Percentiles rank a stretch among this genome's conserved stretches.
Evolutionary conservation across 2,113 vertebrate species (phyloP).

Genomic region (Marcusenius ussheri): DNA sequence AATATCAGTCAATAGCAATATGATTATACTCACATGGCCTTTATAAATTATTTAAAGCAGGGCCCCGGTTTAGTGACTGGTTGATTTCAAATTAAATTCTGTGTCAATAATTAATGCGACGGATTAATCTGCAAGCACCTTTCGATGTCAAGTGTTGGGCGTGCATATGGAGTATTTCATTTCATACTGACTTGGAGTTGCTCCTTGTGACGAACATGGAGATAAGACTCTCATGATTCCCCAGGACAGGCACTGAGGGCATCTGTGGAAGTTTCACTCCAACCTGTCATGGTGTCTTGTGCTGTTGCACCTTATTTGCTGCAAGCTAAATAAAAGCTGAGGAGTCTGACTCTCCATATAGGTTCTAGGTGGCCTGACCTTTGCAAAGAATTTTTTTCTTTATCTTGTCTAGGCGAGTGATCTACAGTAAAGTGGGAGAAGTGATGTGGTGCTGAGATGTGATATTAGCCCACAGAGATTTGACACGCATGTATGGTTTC

Average conservation of each 20-base stretch:
- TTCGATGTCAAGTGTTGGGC: slow-evolving; percentile 53
- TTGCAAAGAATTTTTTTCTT: not conserved
- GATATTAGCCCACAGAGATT: not conserved
- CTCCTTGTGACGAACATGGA: slow-evolving; percentile 30
- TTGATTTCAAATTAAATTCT: slow-evolving; percentile 96
- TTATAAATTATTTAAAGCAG: slow-evolving; percentile 97
- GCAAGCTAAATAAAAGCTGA: not conserved
- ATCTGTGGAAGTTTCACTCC: slow-evolving; percentile 3
- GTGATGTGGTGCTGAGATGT: not conserved
- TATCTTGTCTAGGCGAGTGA: not conserved
- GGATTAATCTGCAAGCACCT: slow-evolving; percentile 94
- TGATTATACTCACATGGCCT: slow-evolving; percentile 84
- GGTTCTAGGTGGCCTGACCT: not conserved
- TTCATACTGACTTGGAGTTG: slow-evolving; percentile 66
- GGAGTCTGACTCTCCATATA: not conserved
- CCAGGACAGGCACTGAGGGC: slow-evolving; percentile 20
- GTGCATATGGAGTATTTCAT: slow-evolving; percentile 56
- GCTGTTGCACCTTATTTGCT: not conserved
- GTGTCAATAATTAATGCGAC: slow-evolving; percentile 99
- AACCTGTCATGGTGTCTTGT: not conserved
- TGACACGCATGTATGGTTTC: not conserved
- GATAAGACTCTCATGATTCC: slow-evolving; percentile 35
- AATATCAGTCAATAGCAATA: slow-evolving; percentile 92
- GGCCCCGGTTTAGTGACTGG: slow-evolving; percentile 74
- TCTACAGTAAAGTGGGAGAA: not conserved